Evolutionary conservation across 2,113 vertebrate genomes (phyloP).

Genomic region (Callochromis pleurospilus): DNA sequence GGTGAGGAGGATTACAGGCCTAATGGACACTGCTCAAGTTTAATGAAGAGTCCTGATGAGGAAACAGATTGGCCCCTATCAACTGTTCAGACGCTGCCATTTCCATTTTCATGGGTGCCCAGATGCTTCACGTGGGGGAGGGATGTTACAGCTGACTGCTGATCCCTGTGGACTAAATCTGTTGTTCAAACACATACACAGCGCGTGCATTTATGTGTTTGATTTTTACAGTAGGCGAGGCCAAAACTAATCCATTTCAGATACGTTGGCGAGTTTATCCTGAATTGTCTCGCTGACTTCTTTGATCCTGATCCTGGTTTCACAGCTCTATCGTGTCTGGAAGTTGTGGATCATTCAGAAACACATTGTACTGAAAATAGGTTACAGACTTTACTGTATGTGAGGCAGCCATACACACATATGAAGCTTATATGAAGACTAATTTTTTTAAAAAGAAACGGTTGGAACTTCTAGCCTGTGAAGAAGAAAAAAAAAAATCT

Average conservation of each 20-base stretch:
- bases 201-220: not conserved
- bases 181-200: not conserved
- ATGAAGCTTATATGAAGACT: not conserved
- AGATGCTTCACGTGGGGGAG: conserved; percentile 1
- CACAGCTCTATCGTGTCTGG: not conserved
- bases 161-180: conserved; percentile 15
- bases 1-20: conserved; percentile 36
- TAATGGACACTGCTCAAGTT: conserved; percentile 49
- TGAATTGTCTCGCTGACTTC: not conserved
- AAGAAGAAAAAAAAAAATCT: not conserved
- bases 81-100: conserved; percentile 42
- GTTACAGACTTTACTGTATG: not conserved
- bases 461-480: not conserved
- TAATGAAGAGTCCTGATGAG: conserved; percentile 59
- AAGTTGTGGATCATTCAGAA: not conserved
- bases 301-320: not conserved
- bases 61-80: conserved; percentile 33
- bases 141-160: conserved; percentile 32
- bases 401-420: not conserved
- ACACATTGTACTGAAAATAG: conserved; percentile 18
- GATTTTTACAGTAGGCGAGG: not conserved
- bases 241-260: not conserved
- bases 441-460: not conserved
- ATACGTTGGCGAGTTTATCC: not conserved
- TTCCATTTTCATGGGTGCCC: conserved; percentile 50